These are phyloP conservation scores for Lepas anatifera DNA, from an alignment of 2,888 invertebrate species.

Conservation along the genomic window DNA sequence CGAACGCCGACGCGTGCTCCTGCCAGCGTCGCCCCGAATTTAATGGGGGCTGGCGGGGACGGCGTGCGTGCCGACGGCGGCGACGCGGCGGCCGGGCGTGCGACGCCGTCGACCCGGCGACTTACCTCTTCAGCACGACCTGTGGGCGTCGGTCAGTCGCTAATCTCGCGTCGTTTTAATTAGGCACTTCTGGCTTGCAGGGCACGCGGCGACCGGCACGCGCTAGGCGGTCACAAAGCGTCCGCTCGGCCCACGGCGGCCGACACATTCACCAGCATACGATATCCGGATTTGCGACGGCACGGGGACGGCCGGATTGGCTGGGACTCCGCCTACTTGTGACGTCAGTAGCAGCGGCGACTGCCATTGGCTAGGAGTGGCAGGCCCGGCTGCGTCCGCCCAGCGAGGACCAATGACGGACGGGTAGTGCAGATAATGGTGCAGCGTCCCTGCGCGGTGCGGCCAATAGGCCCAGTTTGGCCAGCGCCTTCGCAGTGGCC, in stretches of 20 bases:
- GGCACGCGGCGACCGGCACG: neutral
- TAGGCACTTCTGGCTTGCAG: neutral
- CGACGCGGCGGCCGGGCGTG: neutral
- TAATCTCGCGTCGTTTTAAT: neutral
- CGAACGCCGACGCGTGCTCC: neutral
- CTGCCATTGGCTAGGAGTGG: neutral
- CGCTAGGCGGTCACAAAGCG: neutral
- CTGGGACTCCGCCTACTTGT: neutral
- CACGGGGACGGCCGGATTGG: neutral
- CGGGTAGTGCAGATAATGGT: neutral
- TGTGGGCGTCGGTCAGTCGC: neutral
- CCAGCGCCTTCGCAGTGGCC: neutral
- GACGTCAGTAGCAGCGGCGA: neutral
- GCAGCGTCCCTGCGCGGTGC: neutral
- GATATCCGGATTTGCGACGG: neutral
- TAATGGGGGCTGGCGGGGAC: neutral
- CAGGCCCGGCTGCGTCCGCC: neutral
- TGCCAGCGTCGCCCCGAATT: neutral
- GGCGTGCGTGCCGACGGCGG: neutral
- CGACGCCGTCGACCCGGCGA: neutral
- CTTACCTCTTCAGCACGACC: slow-evolving; percentile 9
- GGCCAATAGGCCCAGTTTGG: neutral
- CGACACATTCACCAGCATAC: neutral
- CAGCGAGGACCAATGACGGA: neutral
- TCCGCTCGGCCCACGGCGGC: neutral